Percentiles rank a stretch among this genome's conserved stretches.
These are phyloP conservation scores for Sebastes elongatus DNA, from an alignment of 2,797 vertebrate genomes.

Conservation along the genomic window DNA sequence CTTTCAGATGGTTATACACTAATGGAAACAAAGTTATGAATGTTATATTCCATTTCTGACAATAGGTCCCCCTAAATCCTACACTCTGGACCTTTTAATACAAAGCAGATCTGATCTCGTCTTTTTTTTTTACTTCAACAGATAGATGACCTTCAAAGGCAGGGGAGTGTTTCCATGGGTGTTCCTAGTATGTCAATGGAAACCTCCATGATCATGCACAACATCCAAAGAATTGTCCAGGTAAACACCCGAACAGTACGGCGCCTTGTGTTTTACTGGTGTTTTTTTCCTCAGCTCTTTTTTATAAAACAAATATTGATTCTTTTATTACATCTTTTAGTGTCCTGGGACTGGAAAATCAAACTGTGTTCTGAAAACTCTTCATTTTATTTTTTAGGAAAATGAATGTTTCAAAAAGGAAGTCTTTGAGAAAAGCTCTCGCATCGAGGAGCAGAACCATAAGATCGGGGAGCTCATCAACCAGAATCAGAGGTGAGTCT, in stretches of 20 bases:
- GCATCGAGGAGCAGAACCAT: constrained; percentile 95
- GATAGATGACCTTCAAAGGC: constrained; percentile 91
- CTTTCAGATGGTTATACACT: not conserved
- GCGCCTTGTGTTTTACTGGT: not conserved
- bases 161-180: constrained; percentile 78
- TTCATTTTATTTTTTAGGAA: constrained; percentile 80
- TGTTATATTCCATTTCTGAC: no score
- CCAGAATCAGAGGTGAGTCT: constrained; percentile 92
- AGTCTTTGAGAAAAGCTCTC: constrained; percentile 93
- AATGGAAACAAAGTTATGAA: no score
- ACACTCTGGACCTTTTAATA: not conserved
- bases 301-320: not conserved
- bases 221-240: constrained; percentile 95
- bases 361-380: not conserved
- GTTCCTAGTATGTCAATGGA: constrained; percentile 92
- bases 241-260: constrained; percentile 57
- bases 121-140: constrained; percentile 45
- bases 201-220: constrained; percentile 94
- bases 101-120: not conserved
- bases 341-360: not conserved
- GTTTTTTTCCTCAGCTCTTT: not conserved
- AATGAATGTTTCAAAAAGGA: constrained; percentile 97
- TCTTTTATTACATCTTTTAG: rapidly evolving
- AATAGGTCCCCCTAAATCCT: not conserved
- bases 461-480: constrained; percentile 95